A percentile compares a stretch with the other conserved stretches of the same genome.
Conservation (phyloP, 2,113 vertebrate genomes). For the Struthidea cinerea region DNA sequence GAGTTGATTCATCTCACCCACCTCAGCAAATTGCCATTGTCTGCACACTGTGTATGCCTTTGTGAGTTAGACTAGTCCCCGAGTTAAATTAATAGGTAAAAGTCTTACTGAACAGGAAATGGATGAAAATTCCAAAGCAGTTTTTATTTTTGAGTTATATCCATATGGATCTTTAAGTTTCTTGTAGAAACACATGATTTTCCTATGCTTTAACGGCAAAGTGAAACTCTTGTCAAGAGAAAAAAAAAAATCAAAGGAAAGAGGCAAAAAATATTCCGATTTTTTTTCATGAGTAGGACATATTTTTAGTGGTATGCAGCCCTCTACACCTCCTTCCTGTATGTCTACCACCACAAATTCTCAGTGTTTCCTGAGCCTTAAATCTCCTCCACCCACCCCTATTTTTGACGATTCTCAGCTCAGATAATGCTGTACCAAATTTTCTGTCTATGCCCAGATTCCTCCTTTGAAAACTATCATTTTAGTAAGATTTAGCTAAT, state of each 20-base stretch:
- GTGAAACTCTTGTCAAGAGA: not conserved
- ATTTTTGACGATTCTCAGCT: not conserved
- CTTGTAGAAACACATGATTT: not conserved
- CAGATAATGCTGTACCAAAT: not conserved
- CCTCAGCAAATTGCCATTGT: not conserved
- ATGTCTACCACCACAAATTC: not conserved
- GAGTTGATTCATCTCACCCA: constrained; percentile 22
- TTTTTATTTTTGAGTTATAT: not conserved
- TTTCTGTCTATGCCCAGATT: not conserved
- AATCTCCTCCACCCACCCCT: not conserved
- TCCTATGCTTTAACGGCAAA: not conserved
- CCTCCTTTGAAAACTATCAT: not conserved
- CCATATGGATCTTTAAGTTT: not conserved
- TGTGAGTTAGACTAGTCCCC: not conserved
- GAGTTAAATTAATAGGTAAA: not conserved
- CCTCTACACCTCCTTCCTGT: not conserved
- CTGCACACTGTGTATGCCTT: not conserved
- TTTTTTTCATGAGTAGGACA: not conserved
- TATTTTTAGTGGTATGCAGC: not conserved
- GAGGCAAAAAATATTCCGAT: not conserved
- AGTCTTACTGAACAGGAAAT: not conserved
- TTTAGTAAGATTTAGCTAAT: not conserved
- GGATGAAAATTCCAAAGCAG: not conserved
- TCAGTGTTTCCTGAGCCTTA: not conserved
- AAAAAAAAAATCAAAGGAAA: not conserved